These are phyloP conservation scores for Agrenia bidenticulata DNA, from an alignment of 2,888 invertebrate genomes.

Conservation along the genomic window DNA sequence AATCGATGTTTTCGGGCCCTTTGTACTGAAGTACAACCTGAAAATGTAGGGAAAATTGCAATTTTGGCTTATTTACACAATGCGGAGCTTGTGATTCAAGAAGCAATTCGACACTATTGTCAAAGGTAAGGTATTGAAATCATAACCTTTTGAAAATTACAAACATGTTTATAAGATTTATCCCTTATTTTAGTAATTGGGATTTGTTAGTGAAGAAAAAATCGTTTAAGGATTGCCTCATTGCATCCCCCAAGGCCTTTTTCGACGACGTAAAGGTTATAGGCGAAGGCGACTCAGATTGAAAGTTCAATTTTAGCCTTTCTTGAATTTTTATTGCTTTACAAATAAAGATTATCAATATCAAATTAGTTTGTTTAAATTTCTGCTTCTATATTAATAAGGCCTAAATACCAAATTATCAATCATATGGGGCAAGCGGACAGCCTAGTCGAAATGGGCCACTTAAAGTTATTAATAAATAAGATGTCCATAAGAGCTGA, in stretches of 20 bases:
- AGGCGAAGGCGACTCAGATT: slow-evolving; percentile 13
- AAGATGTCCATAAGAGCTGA: no score
- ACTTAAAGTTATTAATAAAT: no score
- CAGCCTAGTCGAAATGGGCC: no score
- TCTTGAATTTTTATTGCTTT: no score
- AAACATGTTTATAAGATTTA: neutral
- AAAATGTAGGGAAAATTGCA: slow-evolving; percentile 35
- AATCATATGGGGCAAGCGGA: no score
- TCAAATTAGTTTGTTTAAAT: no score
- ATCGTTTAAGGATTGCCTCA: slow-evolving; percentile 33
- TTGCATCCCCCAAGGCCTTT: slow-evolving; percentile 32
- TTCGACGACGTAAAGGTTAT: slow-evolving; percentile 36
- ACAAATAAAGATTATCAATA: no score
- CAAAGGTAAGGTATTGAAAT: slow-evolving; percentile 28
- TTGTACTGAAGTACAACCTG: slow-evolving; percentile 36
- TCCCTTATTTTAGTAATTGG: slow-evolving; percentile 29
- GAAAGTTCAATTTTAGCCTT: no score
- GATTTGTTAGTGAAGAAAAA: slow-evolving; percentile 27
- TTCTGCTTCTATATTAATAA: no score
- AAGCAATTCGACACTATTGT: slow-evolving; percentile 34
- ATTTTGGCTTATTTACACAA: slow-evolving; percentile 39
- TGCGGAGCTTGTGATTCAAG: slow-evolving; percentile 37
- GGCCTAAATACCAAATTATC: no score
- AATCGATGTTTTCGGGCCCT: slow-evolving; percentile 56
- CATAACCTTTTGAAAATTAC: neutral